phyloP scores from a whole-genome alignment of 2,113 vertebrate genomes.

The Sterrhoptilus dennistouni region DNA sequence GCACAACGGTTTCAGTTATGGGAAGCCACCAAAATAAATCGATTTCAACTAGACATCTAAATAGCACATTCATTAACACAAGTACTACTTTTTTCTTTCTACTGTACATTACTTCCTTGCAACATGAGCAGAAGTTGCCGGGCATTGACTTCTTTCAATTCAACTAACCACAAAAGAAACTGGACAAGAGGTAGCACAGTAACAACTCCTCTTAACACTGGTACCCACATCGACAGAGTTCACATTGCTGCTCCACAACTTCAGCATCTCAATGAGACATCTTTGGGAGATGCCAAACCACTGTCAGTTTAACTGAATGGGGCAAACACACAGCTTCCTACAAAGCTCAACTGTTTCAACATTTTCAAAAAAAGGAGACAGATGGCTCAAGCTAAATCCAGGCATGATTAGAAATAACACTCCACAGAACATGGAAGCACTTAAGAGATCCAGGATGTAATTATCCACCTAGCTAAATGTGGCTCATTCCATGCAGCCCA shows the following conservation, averaged over 20 bases:
- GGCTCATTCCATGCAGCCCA: neutral
- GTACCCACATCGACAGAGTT: neutral
- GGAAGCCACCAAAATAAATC: slow-evolving; percentile 17
- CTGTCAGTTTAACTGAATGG: neutral
- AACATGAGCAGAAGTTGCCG: neutral
- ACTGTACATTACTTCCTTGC: neutral
- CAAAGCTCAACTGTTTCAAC: neutral
- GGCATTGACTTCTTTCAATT: neutral
- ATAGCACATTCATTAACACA: neutral
- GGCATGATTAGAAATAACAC: neutral
- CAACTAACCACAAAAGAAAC: neutral
- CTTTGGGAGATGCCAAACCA: neutral
- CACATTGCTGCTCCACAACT: neutral
- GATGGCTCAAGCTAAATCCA: neutral
- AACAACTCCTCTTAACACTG: neutral
- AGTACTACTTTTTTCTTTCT: neutral
- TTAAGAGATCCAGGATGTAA: neutral
- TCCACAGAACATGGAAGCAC: neutral
- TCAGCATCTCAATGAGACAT: neutral
- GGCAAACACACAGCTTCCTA: neutral
- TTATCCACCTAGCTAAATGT: neutral
- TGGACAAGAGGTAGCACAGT: neutral
- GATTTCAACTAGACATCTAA: neutral
- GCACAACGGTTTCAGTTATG: neutral
- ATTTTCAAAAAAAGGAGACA: neutral